These are phyloP conservation scores for Pristionchus pacificus DNA, from an alignment of 1,140 invertebrate genomes.

Conservation along the genomic window DNA sequence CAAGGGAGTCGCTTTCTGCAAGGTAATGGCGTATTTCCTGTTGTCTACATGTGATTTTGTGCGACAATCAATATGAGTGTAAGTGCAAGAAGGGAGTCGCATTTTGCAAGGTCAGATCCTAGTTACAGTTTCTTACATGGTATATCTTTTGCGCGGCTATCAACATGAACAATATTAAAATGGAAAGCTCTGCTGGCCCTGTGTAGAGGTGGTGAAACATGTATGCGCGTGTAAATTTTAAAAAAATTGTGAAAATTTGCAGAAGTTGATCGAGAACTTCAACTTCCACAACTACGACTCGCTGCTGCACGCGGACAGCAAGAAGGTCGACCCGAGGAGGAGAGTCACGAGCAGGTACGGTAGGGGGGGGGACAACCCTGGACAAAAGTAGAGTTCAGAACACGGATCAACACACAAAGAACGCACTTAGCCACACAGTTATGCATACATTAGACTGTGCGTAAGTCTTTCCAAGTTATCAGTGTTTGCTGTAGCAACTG, in stretches of 20 bases:
- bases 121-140: not conserved
- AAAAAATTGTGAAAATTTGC: not conserved
- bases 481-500: too few species aligned
- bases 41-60: conserved; percentile 62
- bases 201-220: conserved; percentile 17
- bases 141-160: not conserved
- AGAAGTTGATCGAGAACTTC: conserved; percentile 79
- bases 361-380: conserved; percentile 10
- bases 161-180: not conserved
- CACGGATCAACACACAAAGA: too few species aligned
- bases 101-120: too few species aligned
- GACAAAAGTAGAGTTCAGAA: not conserved
- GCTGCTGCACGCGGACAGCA: conserved; percentile 81
- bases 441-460: too few species aligned
- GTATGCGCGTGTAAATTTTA: not conserved
- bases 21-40: too few species aligned
- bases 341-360: conserved; percentile 74
- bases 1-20: conserved; percentile 80
- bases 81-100: not conserved
- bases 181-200: too few species aligned
- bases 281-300: conserved; percentile 98
- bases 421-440: too few species aligned
- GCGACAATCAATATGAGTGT: too few species aligned
- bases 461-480: too few species aligned
- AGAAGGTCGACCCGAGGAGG: conserved; percentile 78